phyloP scores from a whole-genome alignment of 1,140 invertebrate genomes.

The Conopomorpha cramerella region DNA sequence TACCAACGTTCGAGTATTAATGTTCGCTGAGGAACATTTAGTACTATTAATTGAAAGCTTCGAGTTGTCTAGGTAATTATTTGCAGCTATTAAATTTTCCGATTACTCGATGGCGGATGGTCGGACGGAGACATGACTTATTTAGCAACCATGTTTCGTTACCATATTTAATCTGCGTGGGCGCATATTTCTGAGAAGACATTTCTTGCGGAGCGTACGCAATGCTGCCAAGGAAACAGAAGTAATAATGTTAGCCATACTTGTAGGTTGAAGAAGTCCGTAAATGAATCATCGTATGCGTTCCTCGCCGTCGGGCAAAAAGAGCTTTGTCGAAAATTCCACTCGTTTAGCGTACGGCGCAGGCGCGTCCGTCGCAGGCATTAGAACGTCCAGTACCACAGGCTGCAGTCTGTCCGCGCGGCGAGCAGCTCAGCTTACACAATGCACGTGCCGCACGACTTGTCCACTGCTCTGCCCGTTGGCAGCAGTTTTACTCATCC shows the following conservation, averaged over 20 bases:
- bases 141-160: slow-evolving; percentile 49
- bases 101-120: slow-evolving; percentile 24
- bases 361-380: no score
- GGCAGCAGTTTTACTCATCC: slow-evolving; percentile 37
- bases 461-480: slow-evolving; percentile 16
- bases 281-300: slow-evolving; percentile 59
- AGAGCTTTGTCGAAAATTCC: slow-evolving; percentile 57
- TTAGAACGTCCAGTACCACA: no score
- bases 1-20: neutral
- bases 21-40: slow-evolving; percentile 1
- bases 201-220: slow-evolving; percentile 47
- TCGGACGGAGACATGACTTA: slow-evolving; percentile 40
- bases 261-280: slow-evolving; percentile 49
- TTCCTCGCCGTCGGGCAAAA: slow-evolving; percentile 46
- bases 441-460: no score
- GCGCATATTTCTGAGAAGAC: slow-evolving; percentile 54
- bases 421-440: no score
- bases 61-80: slow-evolving; percentile 12
- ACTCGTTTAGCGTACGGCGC: slow-evolving; percentile 35
- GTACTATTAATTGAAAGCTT: slow-evolving; percentile 10
- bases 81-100: slow-evolving; percentile 19
- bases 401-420: no score
- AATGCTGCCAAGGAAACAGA: slow-evolving; percentile 52
- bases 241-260: slow-evolving; percentile 55
- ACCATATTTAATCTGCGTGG: slow-evolving; percentile 55